Base-by-base conservation (phyloP, 2,888 invertebrate species). In the Macrosoma leucophasiata region DNA sequence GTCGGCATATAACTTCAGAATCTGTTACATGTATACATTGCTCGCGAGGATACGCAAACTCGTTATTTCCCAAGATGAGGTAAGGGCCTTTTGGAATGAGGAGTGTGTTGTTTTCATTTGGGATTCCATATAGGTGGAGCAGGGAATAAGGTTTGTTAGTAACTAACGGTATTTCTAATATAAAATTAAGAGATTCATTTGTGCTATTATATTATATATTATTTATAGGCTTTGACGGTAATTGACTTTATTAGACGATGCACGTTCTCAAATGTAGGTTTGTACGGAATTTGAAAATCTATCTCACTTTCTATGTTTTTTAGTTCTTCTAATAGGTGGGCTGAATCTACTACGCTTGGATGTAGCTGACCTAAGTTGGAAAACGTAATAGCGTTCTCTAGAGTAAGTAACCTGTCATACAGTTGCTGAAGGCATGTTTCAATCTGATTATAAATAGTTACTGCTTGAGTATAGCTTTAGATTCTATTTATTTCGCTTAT, bases 41-140 rank as follows among this genome's bases (percentile, higher is more conserved):
- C 36, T 57, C 50, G 13, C 34, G 43, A 3, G 51, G 55, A 10
- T 52, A 50, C 0, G 49, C 51, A 11, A 54, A 53, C 32, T 55
- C 49, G 13, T 53, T 28, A 35, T 48, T 52, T 34, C 48, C 48
- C 46, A 52, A 48, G 46, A 53, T 33, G 11, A 52, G 39, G 47
- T 9, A 9, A 8, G 46, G 50, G 14, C 51, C 41, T 40, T 52
- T 41, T 0, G 34, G 32, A 23, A 32, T 39, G 2, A 35, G 28
- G 19, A 17, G 14, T 13, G 33, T 18, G 18, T 39, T 24, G 18
- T 32, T 21, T 10, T 23, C 17, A 13, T 32, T 23, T 1, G 34
- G 33, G 12, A 39, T 36, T 8, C 36, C 32, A 14, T 40, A 40
- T 3, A 36, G 17, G 12, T 40, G 40, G 4, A 40, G 24, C 4